Base-by-base conservation (phyloP, 2,113 vertebrate genomes). In the Crypturellus undulatus region DNA sequence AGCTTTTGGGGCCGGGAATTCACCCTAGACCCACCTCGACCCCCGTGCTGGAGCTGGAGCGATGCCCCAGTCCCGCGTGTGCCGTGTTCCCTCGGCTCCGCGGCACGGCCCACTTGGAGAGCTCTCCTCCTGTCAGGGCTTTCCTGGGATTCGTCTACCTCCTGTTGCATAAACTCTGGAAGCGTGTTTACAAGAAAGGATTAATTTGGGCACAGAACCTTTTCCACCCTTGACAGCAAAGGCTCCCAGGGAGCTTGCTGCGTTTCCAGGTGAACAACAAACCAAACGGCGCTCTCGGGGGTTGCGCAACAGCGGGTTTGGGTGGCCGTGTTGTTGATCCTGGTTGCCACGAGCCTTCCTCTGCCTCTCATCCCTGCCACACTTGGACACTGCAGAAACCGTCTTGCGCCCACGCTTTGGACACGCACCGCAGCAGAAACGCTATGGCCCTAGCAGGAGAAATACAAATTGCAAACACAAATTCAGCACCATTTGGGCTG, bases 61-160 rank as follows among this genome's bases (percentile, higher is more conserved):
- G 84, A 28, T 91, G 62, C 69, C 79, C 38, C 62, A 82, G 75
- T 75, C 56, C 68, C 49, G 21, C 0, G 6, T 38, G 38, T 38
- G 38, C 38, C 38, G 73, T 73, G 43, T 13, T 56, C 67, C 87
- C 93, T 77, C 93, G 86, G 96, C 94, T 96, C 0, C 92, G 21
- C 4, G 34, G 89, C 75, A 49, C 56, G 73, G 90, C 51, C 80
- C 58, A 18, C 71, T 70, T 87, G 65, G 88, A 95, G 84, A 89
- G 63, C 79, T 89, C 72, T 88, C 42, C 72, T 73, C 63, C 73
- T 93, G 84, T 72, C 89, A 96, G 90, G 82, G 69, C 62, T 90
- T 96, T 90, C 95, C 96, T 96, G 96, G 94, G 78, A 96, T 93
- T 96, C 91, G 78, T 98, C 96, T 97, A 88, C 70, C 59, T 78